Evolutionary conservation across 2,888 invertebrate species (phyloP).

Genomic region (Hydrotaea diabolus): DNA sequence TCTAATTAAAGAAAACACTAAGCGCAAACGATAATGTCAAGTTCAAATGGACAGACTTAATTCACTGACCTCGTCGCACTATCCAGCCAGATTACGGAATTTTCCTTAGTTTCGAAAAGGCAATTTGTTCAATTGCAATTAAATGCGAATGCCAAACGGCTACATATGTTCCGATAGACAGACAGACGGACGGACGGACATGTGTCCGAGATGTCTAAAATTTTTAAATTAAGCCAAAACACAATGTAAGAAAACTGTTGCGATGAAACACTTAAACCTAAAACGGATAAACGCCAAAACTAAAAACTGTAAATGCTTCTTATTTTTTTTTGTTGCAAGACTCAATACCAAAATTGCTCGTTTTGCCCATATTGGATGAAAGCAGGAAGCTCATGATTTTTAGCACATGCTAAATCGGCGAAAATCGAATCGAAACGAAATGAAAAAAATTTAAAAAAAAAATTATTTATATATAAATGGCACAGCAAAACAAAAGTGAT

Average conservation of each 20-base stretch:
- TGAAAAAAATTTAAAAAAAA: too few relatives aligned
- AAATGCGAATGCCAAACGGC: too few relatives aligned
- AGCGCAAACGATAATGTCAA: not conserved
- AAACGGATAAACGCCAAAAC: slow-evolving; percentile 45
- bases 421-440: not conserved
- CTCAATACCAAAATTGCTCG: slow-evolving; percentile 1
- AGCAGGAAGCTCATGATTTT: slow-evolving; percentile 55
- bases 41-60: not conserved
- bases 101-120: not conserved
- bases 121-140: not conserved
- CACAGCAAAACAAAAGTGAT: not conserved
- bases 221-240: not conserved
- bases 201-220: not conserved
- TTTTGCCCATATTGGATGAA: slow-evolving; percentile 32
- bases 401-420: slow-evolving; percentile 51
- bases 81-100: not conserved
- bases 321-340: not conserved
- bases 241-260: not conserved
- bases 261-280: slow-evolving; percentile 37
- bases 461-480: not conserved
- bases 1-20: not conserved
- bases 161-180: too few relatives aligned
- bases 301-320: slow-evolving; percentile 2
- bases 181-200: too few relatives aligned
- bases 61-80: not conserved